phyloP scores from a whole-genome alignment of 2,888 invertebrate genomes.

The Cerastis leucographa region DNA sequence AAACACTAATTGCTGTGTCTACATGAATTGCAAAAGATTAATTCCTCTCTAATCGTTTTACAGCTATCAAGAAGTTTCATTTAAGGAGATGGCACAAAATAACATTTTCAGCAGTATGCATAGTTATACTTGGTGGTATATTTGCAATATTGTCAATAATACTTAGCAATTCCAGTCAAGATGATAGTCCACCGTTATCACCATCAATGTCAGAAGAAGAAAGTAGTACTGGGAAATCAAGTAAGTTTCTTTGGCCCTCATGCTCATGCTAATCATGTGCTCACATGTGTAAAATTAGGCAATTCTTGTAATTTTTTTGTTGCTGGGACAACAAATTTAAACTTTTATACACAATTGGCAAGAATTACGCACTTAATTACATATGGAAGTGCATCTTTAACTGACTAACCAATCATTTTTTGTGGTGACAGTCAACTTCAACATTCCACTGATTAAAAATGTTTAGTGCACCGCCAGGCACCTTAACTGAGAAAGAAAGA shows the following conservation, averaged over 20 bases:
- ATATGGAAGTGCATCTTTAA: neutral
- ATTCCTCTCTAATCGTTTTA: constrained; percentile 52
- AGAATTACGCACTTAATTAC: neutral
- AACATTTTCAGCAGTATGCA: constrained; percentile 75
- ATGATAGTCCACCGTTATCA: constrained; percentile 51
- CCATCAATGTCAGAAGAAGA: constrained; percentile 61
- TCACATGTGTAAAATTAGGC: constrained; percentile 19
- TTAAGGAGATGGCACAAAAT: constrained; percentile 81
- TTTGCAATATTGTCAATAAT: constrained; percentile 77
- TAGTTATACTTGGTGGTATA: constrained; percentile 78
- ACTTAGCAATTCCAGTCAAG: constrained; percentile 69
- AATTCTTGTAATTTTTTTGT: neutral
- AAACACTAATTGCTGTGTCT: neutral
- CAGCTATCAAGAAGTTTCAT: constrained; percentile 74
- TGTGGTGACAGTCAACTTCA: neutral
- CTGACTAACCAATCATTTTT: constrained; percentile 34
- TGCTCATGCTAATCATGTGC: constrained; percentile 20
- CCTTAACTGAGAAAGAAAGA: neutral
- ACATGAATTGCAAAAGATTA: constrained; percentile 16
- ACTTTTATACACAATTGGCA: neutral
- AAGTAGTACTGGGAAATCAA: constrained; percentile 60
- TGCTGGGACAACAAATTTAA: neutral
- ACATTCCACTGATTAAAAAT: neutral
- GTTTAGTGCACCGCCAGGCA: neutral
- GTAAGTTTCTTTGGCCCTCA: constrained; percentile 54